A percentile compares a stretch with the other conserved stretches of the same genome.
Conservation (phyloP, 2,888 invertebrate genomes). For the Crocallis elinguaria region DNA sequence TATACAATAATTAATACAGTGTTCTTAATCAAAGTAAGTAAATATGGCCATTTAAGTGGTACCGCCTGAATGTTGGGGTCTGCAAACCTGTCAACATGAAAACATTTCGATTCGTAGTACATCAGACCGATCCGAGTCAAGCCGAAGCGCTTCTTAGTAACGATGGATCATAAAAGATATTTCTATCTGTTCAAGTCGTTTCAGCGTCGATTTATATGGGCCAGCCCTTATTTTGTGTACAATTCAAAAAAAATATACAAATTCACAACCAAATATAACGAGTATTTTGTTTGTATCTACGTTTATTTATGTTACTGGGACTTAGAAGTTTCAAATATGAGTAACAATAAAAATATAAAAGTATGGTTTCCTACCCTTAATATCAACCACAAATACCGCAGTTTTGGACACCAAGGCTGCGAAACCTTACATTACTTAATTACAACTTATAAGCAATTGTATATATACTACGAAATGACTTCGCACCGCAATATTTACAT, state of each 20-base stretch:
- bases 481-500: constrained; percentile 18
- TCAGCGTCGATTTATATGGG: background rate
- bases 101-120: background rate
- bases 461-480: constrained; percentile 1
- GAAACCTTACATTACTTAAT: constrained; percentile 9
- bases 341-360: constrained; percentile 17
- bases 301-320: constrained; percentile 15
- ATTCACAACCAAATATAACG: constrained; percentile 40
- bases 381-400: background rate
- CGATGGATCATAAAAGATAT: too few species aligned
- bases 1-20: background rate
- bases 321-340: constrained; percentile 16
- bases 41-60: constrained; percentile 41
- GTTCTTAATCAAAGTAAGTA: constrained; percentile 35
- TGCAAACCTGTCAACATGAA: background rate
- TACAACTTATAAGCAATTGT: constrained; percentile 10
- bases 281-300: constrained; percentile 35
- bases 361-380: constrained; percentile 3
- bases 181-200: background rate
- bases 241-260: constrained; percentile 23
- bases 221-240: constrained; percentile 1
- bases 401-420: background rate
- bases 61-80: constrained; percentile 9
- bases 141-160: too few species aligned
- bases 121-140: too few species aligned